These are phyloP conservation scores for Clarias magur DNA, from an alignment of 2,113 vertebrate species.

Conservation along the genomic window DNA sequence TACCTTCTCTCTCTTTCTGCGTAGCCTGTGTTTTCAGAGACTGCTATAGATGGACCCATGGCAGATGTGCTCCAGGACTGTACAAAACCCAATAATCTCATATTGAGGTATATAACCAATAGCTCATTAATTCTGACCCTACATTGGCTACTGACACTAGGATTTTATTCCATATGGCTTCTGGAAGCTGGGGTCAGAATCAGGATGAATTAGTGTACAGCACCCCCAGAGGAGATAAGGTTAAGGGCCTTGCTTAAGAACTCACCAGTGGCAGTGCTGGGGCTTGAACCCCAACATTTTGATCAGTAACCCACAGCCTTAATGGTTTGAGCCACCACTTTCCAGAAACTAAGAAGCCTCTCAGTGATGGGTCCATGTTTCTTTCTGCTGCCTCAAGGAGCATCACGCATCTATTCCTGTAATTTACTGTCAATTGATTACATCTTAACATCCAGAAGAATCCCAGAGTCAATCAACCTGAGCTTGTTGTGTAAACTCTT, in stretches of 20 bases:
- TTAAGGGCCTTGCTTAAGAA: too few relatives aligned
- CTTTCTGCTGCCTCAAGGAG: not conserved
- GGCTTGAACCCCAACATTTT: too few relatives aligned
- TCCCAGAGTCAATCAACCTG: not conserved
- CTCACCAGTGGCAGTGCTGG: too few relatives aligned
- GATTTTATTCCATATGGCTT: not conserved
- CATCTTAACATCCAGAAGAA: not conserved
- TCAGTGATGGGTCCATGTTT: too few relatives aligned
- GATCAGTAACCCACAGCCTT: too few relatives aligned
- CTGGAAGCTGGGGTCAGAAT: too few relatives aligned
- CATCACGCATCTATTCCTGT: too few relatives aligned
- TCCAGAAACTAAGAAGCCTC: not conserved
- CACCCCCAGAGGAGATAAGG: too few relatives aligned
- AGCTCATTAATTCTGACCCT: not conserved
- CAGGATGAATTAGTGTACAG: too few relatives aligned
- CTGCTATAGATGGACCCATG: not conserved
- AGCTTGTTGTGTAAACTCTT: not conserved
- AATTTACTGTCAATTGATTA: not conserved
- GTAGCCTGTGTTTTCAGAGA: not conserved
- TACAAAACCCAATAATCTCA: not conserved
- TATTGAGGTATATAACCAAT: not conserved
- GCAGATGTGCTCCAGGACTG: not conserved
- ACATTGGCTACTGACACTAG: not conserved
- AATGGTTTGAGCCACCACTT: too few relatives aligned
- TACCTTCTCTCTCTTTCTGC: not conserved